These are phyloP conservation scores for Rhinopithecus roxellana DNA, from an alignment of 2,113 vertebrate species.

Conservation along the genomic window DNA sequence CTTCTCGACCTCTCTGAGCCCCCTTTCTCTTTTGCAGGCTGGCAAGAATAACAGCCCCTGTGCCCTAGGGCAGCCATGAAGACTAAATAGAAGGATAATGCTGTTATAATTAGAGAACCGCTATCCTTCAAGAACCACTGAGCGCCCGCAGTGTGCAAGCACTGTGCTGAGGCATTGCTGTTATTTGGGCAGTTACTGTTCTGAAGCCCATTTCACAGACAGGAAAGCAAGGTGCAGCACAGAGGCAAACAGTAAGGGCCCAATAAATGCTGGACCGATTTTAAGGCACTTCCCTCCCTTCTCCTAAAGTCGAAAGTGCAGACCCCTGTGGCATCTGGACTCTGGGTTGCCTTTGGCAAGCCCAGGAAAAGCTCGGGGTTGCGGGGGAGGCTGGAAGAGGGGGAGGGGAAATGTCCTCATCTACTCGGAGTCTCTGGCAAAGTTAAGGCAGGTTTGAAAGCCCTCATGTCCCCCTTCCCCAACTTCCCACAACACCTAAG, in stretches of 20 bases:
- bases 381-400: no score
- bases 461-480: fast-evolving
- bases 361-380: background rate
- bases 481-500: fast-evolving
- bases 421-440: background rate
- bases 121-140: fast-evolving
- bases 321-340: background rate
- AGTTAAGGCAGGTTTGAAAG: no score
- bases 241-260: background rate
- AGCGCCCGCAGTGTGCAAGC: fast-evolving
- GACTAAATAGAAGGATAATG: fast-evolving
- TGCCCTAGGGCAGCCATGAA: background rate
- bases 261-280: fast-evolving
- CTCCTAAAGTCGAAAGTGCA: fast-evolving
- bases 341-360: background rate
- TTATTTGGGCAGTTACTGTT: no score
- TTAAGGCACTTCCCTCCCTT: background rate
- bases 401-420: no score
- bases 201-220: background rate
- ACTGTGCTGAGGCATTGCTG: fast-evolving
- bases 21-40: background rate
- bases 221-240: fast-evolving
- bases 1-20: background rate
- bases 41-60: background rate
- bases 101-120: background rate